phyloP scores from a whole-genome alignment of 2,888 invertebrate species.

The Hirudinaria manillensis region DNA sequence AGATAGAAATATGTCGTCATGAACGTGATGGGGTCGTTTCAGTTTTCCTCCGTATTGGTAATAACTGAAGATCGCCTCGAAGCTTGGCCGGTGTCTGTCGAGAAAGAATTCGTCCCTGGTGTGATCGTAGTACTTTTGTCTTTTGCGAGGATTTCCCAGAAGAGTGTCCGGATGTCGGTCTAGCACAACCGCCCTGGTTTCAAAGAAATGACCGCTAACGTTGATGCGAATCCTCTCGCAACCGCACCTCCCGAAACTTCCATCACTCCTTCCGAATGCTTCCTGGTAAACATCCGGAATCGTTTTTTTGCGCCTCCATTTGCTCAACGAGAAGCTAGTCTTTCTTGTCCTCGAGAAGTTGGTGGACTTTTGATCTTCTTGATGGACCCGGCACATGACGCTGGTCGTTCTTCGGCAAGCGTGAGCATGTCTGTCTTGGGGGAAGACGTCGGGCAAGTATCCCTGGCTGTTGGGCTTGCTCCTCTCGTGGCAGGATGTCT shows the following conservation, averaged over 20 bases:
- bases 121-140: conserved; percentile 50
- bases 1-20: conserved; percentile 52
- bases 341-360: conserved; percentile 1
- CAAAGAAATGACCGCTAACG: conserved; percentile 53
- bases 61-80: conserved; percentile 54
- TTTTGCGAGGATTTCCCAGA: conserved; percentile 51
- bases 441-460: neutral
- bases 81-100: conserved; percentile 53
- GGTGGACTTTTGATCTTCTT: neutral
- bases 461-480: neutral
- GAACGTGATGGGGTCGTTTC: conserved; percentile 50
- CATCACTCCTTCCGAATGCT: neutral
- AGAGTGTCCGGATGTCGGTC: conserved; percentile 51
- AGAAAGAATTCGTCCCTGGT: conserved; percentile 52
- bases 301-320: conserved; percentile 31
- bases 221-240: conserved; percentile 52
- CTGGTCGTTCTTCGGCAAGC: neutral
- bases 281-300: neutral
- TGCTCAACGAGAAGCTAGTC: conserved; percentile 26
- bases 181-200: conserved; percentile 49
- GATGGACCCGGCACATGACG: conserved; percentile 4
- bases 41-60: conserved; percentile 53
- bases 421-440: neutral
- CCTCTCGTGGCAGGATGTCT: neutral
- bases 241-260: conserved; percentile 7